phyloP scores from a whole-genome alignment of 2,888 invertebrate species.

The Rhagonycha lutea region DNA sequence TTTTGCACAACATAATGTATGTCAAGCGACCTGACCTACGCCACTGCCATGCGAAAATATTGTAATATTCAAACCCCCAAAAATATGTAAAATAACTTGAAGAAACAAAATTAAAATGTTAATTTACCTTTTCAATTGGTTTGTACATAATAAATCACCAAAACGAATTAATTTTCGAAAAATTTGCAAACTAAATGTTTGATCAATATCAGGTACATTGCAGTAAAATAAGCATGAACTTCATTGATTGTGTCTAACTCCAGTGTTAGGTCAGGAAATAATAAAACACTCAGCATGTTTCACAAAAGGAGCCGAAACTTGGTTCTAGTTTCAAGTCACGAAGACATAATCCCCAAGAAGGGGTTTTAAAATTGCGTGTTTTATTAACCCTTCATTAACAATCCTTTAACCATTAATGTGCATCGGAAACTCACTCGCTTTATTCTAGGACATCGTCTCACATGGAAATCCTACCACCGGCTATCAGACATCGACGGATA shows the following conservation, averaged over 20 bases:
- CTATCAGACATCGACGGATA: slow-evolving; percentile 71
- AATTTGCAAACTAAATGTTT: background rate
- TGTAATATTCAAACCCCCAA: background rate
- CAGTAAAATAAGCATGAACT: background rate
- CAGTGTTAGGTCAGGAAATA: background rate
- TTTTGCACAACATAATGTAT: background rate
- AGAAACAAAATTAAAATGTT: background rate
- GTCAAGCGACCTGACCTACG: background rate
- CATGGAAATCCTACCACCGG: slow-evolving; percentile 79
- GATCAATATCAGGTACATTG: background rate
- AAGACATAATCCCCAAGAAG: background rate
- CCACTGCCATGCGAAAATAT: background rate
- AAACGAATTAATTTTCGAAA: background rate
- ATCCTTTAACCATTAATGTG: background rate
- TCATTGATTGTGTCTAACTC: background rate
- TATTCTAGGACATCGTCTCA: slow-evolving; percentile 61
- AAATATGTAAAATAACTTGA: background rate
- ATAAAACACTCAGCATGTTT: background rate
- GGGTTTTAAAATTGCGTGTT: background rate
- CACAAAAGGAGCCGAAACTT: too few relatives aligned
- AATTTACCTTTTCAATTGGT: background rate
- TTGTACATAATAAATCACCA: background rate
- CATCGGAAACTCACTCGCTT: background rate
- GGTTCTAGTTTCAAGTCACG: background rate
- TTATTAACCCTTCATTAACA: background rate